Base-by-base conservation (phyloP, 1,140 invertebrate genomes). In the Penaeus indicus region DNA sequence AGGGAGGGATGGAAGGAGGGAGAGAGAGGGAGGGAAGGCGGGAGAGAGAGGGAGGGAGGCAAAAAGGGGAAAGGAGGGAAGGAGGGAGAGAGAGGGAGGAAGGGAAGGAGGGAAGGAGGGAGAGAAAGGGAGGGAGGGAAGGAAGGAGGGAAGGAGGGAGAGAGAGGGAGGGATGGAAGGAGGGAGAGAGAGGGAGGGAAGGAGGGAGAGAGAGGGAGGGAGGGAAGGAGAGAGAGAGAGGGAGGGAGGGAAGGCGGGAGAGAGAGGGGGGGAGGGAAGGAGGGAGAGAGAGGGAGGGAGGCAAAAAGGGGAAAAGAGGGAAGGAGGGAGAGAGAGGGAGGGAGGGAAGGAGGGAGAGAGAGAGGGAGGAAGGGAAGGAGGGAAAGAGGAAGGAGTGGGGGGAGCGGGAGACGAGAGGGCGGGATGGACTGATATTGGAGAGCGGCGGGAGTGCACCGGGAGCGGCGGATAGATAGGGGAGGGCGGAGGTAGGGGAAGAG, bases 341-440 rank as follows among this genome's bases (percentile, higher is more conserved):
- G 47, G 47, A 3, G 10, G 21, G 22, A 54, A 8, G 27, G n/a
- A 21, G 25, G 8, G 42, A 60, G 54, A 81, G 79, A 81, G 79
- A 81, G 79, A 81, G 47, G 32, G 79, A 81, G 54, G 27, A 54
- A 81, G 54, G 25, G 79, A 81, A 54, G 63, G 54, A 81, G 79
- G 63, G 42, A 81, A 61, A 61, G 25, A 54, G 32, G 11, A 10
- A 21, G 2, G 27, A n/a, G 79, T 5, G 22, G 10, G 38, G n/a
- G 54, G 22, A 7, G n/a, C 8, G 38, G 47, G 5, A 13, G 5
- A 13, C 1, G 47, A 47, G 47, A 47, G 47, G 5, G 47, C 1
- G 47, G 11, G 47, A 47, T 1, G 11, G 47, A 47, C 11, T 81
- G 10, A 60, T 8, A 47, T 22, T 22, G 38, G 2, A 16, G 32